phyloP scores from a whole-genome alignment of 2,888 invertebrate genomes.

The Nomada flava region DNA sequence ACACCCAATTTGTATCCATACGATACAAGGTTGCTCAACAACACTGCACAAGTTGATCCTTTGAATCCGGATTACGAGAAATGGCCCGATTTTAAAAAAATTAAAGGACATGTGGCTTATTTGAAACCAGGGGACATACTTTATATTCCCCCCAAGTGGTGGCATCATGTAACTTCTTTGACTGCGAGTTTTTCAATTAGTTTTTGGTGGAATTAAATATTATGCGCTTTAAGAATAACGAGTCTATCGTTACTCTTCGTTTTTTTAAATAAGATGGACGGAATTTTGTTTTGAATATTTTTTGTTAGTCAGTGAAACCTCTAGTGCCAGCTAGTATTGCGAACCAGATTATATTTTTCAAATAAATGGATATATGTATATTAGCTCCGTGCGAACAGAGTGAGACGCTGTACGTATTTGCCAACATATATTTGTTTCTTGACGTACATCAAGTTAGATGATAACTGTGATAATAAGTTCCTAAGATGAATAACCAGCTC shows the following conservation, averaged over 20 bases:
- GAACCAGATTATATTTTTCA: too few species aligned
- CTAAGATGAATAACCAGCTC: too few species aligned
- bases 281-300: too few species aligned
- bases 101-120: slow-evolving; percentile 88
- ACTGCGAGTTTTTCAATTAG: slow-evolving; percentile 97
- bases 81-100: slow-evolving; percentile 90
- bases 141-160: slow-evolving; percentile 97
- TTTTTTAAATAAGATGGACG: too few species aligned
- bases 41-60: slow-evolving; percentile 97
- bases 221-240: too few species aligned
- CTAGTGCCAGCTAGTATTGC: too few species aligned
- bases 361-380: too few species aligned
- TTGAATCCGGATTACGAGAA: slow-evolving; percentile 89
- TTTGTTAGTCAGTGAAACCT: too few species aligned
- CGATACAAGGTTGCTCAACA: slow-evolving; percentile 90
- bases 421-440: neutral
- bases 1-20: slow-evolving; percentile 92
- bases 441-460: too few species aligned
- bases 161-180: slow-evolving; percentile 97
- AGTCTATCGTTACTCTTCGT: too few species aligned
- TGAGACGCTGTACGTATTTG: neutral
- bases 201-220: slow-evolving; percentile 94
- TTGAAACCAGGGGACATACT: slow-evolving; percentile 95
- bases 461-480: too few species aligned
- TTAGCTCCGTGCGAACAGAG: too few species aligned